Base-by-base conservation (phyloP, 2,797 vertebrate species). In the Esox lucius region DNA sequence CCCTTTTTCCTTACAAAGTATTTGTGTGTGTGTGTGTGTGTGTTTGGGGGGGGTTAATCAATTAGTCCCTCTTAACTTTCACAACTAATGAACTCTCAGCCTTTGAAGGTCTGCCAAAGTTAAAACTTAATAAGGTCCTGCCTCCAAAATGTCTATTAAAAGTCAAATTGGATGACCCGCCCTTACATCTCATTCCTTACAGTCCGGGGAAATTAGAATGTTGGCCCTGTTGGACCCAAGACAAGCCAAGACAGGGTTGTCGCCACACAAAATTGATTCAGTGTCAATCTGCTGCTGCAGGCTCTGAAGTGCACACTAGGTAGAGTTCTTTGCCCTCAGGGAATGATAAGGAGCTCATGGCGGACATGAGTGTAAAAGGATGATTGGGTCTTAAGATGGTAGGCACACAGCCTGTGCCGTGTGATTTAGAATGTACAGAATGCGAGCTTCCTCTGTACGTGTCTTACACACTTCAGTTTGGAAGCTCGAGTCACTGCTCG, bases 41-140 rank as follows among this genome's bases (percentile, higher is more conserved):
- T n/a, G n/a, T n/a, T n/a, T n/a, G 83, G 83, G 77, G 66, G 65
- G 73, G 83, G 77, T 80, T 85, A 84, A 87, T 88, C 80, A 84
- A 81, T 89, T 91, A 85, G 79, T 79, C 71, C 81, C 59, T 66
- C 42, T 69, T 76, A 80, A 88, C 76, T 86, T 81, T 59, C 81
- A 48, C 81, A 80, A 78, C 90, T 90, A 91, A 89, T 90, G 82
- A 90, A 87, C 86, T 81, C 72, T 71, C 84, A 83, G 83, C 80
- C 83, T 83, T 80, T 87, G 85, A 91, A 90, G 85, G 85, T 90
- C 87, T 80, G 71, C 74, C 72, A 82, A 91, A 89, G 87, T 87
- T 84, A 84, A 86, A 78, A 74, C 81, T 78, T 91, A 90, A 93
- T 89, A 83, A 92, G 80, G 82, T 81, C 79, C 79, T 73, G 74